Evolutionary conservation across 2,888 invertebrate genomes (phyloP).

Genomic region (Papilio elwesi): DNA sequence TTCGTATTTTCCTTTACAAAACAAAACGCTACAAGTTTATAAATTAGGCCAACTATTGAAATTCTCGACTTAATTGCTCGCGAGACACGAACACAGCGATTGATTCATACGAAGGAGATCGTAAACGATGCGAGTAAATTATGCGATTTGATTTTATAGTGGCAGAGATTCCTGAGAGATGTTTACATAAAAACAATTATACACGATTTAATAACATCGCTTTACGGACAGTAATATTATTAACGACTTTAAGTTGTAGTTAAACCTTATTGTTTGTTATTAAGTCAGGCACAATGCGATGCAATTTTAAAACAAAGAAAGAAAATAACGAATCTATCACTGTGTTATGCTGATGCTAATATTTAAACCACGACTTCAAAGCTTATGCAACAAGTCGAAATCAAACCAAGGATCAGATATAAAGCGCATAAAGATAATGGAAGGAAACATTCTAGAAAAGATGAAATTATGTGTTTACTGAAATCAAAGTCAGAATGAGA

Average conservation of each 20-base stretch:
- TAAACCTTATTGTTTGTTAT: slow-evolving; percentile 21
- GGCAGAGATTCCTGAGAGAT: slow-evolving; percentile 28
- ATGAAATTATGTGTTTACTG: no score
- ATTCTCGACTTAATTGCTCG: slow-evolving; percentile 63
- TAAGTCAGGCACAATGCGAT: not conserved
- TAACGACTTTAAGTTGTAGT: slow-evolving; percentile 23
- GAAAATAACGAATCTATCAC: no score
- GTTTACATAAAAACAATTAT: slow-evolving; percentile 23
- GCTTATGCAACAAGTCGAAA: no score
- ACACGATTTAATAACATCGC: slow-evolving; percentile 28
- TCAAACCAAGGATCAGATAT: no score
- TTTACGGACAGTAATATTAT: slow-evolving; percentile 22
- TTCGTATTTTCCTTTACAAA: not conserved
- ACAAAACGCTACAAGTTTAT: slow-evolving; percentile 28
- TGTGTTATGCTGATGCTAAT: no score
- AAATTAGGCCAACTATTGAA: slow-evolving; percentile 48
- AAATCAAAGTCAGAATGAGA: no score
- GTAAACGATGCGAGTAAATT: slow-evolving; percentile 54
- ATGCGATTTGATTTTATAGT: slow-evolving; percentile 42
- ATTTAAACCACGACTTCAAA: no score
- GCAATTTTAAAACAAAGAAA: no score
- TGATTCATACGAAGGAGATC: slow-evolving; percentile 64
- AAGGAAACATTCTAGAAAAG: no score
- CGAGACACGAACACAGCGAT: slow-evolving; percentile 58
- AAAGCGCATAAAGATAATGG: no score